Evolutionary conservation across 1,140 invertebrate species (phyloP), one percentile per base, ranked within the genome.

Genomic region (Phthorimaea operculella): DNA sequence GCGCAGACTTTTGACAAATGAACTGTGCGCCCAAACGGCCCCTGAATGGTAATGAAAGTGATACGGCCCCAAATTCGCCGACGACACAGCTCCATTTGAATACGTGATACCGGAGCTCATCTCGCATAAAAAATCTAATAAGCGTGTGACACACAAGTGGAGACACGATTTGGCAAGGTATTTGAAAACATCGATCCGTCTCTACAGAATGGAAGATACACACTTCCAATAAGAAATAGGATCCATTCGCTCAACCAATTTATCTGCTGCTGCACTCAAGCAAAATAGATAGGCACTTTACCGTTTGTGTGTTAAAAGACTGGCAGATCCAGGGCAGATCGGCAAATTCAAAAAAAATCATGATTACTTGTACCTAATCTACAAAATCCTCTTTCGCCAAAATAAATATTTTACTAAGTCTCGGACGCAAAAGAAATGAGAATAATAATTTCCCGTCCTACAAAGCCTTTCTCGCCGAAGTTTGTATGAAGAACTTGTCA

Each of bases 401-500:
- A 28, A n/a, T 39, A 39, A 39, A 9, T 34, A 34, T 34, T 34
- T 34, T 34, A 34, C 33, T 7, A 39, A 52, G 39, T 36, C 48
- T 39, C 33, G 21, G 57, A 48, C 45, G 51, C 50, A 52, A 51
- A 52, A 44, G 47, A 58, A 58, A 58, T 53, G 47, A 58, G 48
- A 54, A 44, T n/a, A 59, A 59, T 52, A 52, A 53, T 55, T 28
- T 44, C 47, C 39, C 28, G 51, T 45, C 49, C 4, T 17, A 16
- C 51, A 55, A 55, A 59, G 44, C 44, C 49, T 52, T 54, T 42
- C 52, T 49, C 51, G 51, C 44, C 49, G 45, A 59, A 62, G 54
- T 58, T 56, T 47, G 12, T 9, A 15, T 15, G 33, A 52, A 58
- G 56, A 18, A 45, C 28, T 34, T 51, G 55, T 65, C 57, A 55